These are phyloP conservation scores for Bombus affinis DNA, from an alignment of 1,140 invertebrate species.

Conservation along the genomic window DNA sequence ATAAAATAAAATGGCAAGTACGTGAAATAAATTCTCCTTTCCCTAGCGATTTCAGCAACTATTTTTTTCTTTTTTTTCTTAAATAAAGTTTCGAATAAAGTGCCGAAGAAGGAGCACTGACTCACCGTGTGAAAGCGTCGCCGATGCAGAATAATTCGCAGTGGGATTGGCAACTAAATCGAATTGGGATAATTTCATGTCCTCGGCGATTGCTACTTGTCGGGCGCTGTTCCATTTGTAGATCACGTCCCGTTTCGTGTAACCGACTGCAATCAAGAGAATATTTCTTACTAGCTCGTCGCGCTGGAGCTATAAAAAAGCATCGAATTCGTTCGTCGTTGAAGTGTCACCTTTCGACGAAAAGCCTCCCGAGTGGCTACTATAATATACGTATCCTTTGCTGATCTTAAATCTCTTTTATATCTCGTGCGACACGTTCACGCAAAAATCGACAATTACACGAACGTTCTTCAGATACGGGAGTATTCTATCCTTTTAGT, in stretches of 20 bases:
- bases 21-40: neutral
- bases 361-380: neutral
- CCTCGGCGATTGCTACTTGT: slow-evolving; percentile 90
- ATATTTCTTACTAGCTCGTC: slow-evolving; percentile 17
- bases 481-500: neutral
- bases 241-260: slow-evolving; percentile 90
- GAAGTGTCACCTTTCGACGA: slow-evolving; percentile 2
- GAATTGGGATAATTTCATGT: slow-evolving; percentile 94
- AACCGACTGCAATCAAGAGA: slow-evolving; percentile 87
- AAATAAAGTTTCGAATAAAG: neutral
- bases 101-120: neutral
- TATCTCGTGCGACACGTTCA: neutral
- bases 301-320: neutral
- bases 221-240: slow-evolving; percentile 91
- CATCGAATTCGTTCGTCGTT: neutral
- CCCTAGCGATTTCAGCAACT: neutral
- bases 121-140: slow-evolving; percentile 74
- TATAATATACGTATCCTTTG: neutral
- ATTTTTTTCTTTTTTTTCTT: too few species aligned
- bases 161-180: slow-evolving; percentile 91
- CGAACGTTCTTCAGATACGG: neutral
- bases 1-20: neutral
- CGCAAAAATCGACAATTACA: neutral
- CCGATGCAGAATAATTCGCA: slow-evolving; percentile 84
- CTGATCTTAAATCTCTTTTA: neutral